phyloP scores from a whole-genome alignment of 23 tunicate species.

The Ascidia mentula region DNA sequence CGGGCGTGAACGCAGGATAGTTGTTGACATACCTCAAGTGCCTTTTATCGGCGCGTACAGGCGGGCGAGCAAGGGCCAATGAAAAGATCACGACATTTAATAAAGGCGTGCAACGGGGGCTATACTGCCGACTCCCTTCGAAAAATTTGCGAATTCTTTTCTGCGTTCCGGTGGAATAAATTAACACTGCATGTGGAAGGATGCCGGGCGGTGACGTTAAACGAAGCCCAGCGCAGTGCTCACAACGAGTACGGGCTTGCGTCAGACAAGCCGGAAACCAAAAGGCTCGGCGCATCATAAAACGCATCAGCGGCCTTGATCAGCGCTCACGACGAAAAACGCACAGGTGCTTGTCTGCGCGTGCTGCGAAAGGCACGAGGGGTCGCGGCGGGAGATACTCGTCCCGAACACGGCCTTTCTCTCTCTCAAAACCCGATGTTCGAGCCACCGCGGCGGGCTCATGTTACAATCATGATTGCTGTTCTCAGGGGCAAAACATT shows the following conservation, averaged over 20 bases:
- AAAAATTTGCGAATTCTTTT: background rate
- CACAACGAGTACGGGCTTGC: background rate
- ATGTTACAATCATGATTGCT: background rate
- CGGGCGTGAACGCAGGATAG: background rate
- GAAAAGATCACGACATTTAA: conserved; percentile 7
- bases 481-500: conserved; percentile 13
- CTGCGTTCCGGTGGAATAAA: background rate
- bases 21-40: conserved; percentile 8
- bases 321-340: conserved; percentile 21
- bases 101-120: conserved; percentile 1
- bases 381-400: background rate
- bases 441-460: background rate
- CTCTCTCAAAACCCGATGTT: background rate
- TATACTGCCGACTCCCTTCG: background rate
- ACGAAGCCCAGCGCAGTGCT: background rate
- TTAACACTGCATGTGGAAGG: background rate
- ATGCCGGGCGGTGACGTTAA: background rate
- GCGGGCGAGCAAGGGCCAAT: conserved; percentile 3
- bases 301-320: conserved; percentile 6
- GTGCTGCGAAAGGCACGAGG: background rate
- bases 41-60: background rate
- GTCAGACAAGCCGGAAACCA: conserved; percentile 14
- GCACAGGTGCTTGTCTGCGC: conserved; percentile 27
- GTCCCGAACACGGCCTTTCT: background rate
- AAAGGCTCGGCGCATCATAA: background rate